These are phyloP conservation scores for Sciurus vulgaris DNA, from an alignment of 2,797 vertebrate species.

Conservation along the genomic window DNA sequence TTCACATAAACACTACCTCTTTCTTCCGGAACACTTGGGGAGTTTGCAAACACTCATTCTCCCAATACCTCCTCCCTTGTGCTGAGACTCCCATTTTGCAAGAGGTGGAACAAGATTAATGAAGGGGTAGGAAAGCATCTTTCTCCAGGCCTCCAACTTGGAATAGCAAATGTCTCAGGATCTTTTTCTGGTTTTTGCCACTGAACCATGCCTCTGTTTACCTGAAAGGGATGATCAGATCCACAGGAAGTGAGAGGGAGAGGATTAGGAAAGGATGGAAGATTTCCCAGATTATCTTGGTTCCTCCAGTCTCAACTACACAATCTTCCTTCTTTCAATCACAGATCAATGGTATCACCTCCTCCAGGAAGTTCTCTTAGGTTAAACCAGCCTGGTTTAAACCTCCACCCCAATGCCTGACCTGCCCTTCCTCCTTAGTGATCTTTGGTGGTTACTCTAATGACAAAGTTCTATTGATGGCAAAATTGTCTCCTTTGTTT, in stretches of 20 bases:
- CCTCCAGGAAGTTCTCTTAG: slow-evolving; percentile 48
- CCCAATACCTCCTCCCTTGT: background rate
- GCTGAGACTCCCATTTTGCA: slow-evolving; percentile 33
- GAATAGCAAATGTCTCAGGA: background rate
- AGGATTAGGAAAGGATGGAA: background rate
- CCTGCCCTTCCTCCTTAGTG: background rate
- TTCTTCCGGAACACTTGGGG: slow-evolving; percentile 47
- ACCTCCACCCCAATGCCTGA: background rate
- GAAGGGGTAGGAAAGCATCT: background rate
- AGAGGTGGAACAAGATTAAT: background rate
- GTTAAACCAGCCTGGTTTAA: background rate
- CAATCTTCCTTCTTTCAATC: background rate
- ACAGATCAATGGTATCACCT: background rate
- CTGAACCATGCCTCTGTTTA: background rate
- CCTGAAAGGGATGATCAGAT: background rate
- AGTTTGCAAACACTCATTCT: slow-evolving; percentile 25
- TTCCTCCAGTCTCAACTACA: background rate
- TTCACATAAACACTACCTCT: slow-evolving; percentile 74
- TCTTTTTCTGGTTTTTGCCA: background rate
- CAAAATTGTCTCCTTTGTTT: background rate
- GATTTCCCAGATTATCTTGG: background rate
- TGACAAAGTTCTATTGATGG: background rate
- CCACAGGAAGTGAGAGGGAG: background rate
- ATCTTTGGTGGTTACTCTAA: background rate
- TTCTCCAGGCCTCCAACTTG: background rate